These are phyloP conservation scores for Heteronetta atricapilla DNA, from an alignment of 2,113 vertebrate species.

Conservation along the genomic window DNA sequence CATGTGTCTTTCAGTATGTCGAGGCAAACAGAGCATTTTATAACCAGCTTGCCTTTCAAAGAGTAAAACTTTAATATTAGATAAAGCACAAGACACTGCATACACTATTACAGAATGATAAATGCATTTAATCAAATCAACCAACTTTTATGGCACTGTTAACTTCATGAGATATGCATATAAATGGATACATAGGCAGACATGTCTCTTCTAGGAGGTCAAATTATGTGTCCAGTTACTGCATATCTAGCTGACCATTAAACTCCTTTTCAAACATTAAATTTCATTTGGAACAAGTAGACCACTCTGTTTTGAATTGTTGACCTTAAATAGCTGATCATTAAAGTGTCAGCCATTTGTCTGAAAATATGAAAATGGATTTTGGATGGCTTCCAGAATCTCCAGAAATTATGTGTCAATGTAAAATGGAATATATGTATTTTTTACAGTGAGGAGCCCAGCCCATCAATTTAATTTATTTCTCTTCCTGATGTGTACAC, in stretches of 20 bases:
- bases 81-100: not conserved
- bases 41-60: not conserved
- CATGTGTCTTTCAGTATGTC: conserved; percentile 46
- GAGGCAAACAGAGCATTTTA: conserved; percentile 22
- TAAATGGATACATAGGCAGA: not conserved
- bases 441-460: conserved; percentile 22
- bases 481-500: not conserved
- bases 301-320: conserved; percentile 11
- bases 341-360: conserved; percentile 42
- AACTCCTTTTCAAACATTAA: conserved; percentile 20
- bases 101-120: not conserved
- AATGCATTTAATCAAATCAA: conserved; percentile 18
- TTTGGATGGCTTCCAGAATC: conserved; percentile 41
- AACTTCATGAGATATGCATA: not conserved
- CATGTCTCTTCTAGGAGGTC: not conserved
- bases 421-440: conserved; percentile 35
- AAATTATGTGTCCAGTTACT: not conserved
- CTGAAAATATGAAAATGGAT: conserved; percentile 49
- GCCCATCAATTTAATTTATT: conserved; percentile 41
- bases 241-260: not conserved
- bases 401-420: conserved; percentile 45
- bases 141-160: not conserved
- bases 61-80: not conserved
- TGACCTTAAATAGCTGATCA: conserved; percentile 51
- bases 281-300: conserved; percentile 37